These are phyloP conservation scores for Luperina testacea DNA, from an alignment of 2,888 invertebrate genomes.

Conservation along the genomic window DNA sequence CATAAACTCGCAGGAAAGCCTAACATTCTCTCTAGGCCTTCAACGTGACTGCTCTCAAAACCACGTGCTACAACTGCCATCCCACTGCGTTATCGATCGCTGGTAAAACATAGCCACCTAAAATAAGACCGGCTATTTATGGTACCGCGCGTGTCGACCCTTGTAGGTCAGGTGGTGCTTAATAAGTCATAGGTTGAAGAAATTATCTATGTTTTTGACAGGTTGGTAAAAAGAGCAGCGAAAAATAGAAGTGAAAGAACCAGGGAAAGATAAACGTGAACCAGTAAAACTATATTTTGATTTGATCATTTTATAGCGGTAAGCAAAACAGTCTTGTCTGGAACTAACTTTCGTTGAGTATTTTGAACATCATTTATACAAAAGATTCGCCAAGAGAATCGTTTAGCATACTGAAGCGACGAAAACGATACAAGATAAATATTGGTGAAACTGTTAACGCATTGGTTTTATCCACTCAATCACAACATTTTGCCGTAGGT, in stretches of 20 bases:
- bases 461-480: constrained; percentile 16
- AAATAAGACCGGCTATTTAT: constrained; percentile 36
- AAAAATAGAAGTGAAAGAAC: background rate
- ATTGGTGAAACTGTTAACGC: background rate
- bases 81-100: constrained; percentile 47
- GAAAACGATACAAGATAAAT: constrained; percentile 14
- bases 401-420: constrained; percentile 8
- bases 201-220: constrained; percentile 6
- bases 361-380: constrained; percentile 36
- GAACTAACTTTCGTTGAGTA: constrained; percentile 31
- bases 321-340: constrained; percentile 32
- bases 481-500: background rate
- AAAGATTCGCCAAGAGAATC: background rate
- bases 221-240: background rate
- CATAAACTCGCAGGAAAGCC: background rate
- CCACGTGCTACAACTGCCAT: constrained; percentile 25
- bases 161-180: background rate
- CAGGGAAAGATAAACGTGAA: background rate
- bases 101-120: background rate
- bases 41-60: constrained; percentile 20
- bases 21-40: background rate
- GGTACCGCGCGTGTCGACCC: constrained; percentile 14
- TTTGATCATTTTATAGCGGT: constrained; percentile 25
- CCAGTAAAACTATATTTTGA: constrained; percentile 14
- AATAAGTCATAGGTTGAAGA: constrained; percentile 5